phyloP scores from a whole-genome alignment of 1,140 invertebrate species.

The Oscheius sp. region DNA sequence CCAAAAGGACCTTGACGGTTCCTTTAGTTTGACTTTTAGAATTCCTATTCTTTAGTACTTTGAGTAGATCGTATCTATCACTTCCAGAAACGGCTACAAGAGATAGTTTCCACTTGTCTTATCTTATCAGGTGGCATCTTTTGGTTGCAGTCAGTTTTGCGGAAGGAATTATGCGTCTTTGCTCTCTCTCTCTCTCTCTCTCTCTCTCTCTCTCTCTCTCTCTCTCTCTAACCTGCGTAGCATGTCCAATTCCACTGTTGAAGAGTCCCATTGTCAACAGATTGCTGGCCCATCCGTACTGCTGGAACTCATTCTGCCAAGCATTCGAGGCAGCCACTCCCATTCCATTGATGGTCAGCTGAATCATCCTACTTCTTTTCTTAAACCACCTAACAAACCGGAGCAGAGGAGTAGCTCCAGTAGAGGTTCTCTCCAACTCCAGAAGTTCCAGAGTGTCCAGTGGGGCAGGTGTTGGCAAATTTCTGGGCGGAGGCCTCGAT shows the following conservation, averaged over 20 bases:
- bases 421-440: conserved; percentile 23
- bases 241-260: conserved; percentile 18
- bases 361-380: neutral
- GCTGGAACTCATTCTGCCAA: conserved; percentile 19
- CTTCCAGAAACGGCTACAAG: too few species aligned
- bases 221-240: conserved; percentile 18
- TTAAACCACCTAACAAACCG: neutral
- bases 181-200: too few species aligned
- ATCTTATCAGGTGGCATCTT: too few species aligned
- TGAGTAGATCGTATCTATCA: too few species aligned
- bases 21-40: too few species aligned
- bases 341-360: neutral
- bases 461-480: conserved; percentile 19
- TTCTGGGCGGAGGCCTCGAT: conserved; percentile 11
- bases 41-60: too few species aligned
- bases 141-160: too few species aligned
- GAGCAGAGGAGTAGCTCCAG: conserved; percentile 7
- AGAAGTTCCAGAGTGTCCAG: neutral
- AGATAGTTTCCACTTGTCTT: too few species aligned
- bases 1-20: too few species aligned
- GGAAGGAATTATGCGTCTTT: too few species aligned
- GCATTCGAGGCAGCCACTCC: conserved; percentile 7
- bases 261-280: neutral
- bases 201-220: neutral
- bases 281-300: conserved; percentile 13